Base-by-base conservation (phyloP, 1,140 invertebrate genomes). In the Eurosta solidaginis region DNA sequence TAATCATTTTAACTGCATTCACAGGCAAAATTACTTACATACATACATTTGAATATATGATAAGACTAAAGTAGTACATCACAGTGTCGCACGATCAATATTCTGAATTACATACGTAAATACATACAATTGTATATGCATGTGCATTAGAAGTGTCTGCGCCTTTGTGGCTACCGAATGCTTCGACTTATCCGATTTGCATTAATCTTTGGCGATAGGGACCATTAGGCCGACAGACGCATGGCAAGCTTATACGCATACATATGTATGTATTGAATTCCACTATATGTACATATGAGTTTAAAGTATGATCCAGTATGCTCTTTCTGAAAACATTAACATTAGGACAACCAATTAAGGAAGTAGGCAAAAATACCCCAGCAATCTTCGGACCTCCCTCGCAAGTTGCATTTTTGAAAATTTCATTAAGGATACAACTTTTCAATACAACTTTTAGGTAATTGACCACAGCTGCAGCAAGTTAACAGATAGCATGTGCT, bases 121-220 rank as follows among this genome's bases (percentile, higher is more conserved):
- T 40, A 6, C 9, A 54, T 52, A n/a, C n/a, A n/a, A n/a, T n/a
- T n/a, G n/a, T n/a, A 52, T n/a, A 9, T 1, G 50, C 14, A 27
- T 10, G 50, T 29, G 27, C 40, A 68, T 36, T 68, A n/a, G 10
- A 68, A 68, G 12, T 68, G 17, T 44, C 3, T 45, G 68, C 40
- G 27, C 73, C 9, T 75, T 49, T 75, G 73, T 12, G 22, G 42
- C 10, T 17, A 27, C 45, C 9, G 12, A 27, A n/a, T 47, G 42
- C 73, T 17, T 27, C 14, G 1, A 4, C 74, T 83, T 85, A 85
- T 85, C 83, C 82, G 81, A 85, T 83, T 85, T 79, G 82, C 83
- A 85, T 85, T 85, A 85, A 85, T 85, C 83, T 85, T 85, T 78
- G 80, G 79, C 78, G 77, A 40, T 78, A 76, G 80, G 25, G 73